phyloP scores from a whole-genome alignment of 2,797 vertebrate genomes.

The Phylloscopus collybita region DNA sequence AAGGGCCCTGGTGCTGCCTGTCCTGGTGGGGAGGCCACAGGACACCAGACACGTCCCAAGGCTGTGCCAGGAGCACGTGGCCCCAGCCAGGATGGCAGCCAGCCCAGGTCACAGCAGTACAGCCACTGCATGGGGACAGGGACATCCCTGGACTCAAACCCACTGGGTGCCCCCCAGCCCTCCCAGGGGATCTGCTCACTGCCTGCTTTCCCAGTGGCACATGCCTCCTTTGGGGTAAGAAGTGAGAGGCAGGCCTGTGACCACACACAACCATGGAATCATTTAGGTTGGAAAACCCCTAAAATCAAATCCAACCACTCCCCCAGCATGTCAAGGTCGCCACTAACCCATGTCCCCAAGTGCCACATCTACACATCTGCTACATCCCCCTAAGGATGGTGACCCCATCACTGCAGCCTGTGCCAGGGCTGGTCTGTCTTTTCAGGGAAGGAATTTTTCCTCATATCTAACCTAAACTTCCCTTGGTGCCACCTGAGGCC shows the following conservation, averaged over 20 bases:
- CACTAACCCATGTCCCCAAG: neutral
- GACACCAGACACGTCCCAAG: neutral
- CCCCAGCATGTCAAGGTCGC: neutral
- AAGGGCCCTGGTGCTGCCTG: fast-evolving
- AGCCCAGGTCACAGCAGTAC: neutral
- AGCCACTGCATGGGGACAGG: neutral
- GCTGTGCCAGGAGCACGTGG: fast-evolving
- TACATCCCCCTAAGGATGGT: neutral
- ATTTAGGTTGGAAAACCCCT: neutral
- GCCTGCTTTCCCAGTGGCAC: neutral
- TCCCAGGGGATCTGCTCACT: neutral
- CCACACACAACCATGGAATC: neutral
- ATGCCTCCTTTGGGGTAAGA: neutral
- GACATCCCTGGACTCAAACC: neutral
- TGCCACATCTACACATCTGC: neutral
- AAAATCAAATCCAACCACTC: neutral
- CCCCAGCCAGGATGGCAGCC: fast-evolving
- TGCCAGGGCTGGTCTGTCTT: neutral
- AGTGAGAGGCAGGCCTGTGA: neutral
- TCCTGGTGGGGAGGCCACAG: neutral
- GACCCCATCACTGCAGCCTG: neutral
- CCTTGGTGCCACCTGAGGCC: fast-evolving
- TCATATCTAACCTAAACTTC: neutral
- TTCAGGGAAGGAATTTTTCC: neutral
- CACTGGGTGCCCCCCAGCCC: neutral